Conservation (phyloP, 2,888 invertebrate species). For the Cosmopolites sordidus region DNA sequence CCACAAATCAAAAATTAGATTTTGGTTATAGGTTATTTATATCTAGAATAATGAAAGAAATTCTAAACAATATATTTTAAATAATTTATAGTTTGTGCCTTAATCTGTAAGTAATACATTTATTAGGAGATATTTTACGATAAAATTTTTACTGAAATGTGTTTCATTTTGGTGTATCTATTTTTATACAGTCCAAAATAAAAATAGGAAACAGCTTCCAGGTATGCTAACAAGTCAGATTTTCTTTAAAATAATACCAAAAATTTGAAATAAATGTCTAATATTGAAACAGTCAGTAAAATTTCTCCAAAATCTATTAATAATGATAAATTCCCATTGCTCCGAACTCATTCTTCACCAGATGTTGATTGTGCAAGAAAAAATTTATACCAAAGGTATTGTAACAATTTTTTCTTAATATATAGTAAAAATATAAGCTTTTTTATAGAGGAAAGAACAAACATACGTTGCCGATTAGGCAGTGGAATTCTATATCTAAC, state of each 20-base stretch:
- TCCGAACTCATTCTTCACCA: slow-evolving; percentile 15
- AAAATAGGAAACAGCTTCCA: neutral
- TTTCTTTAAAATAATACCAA: neutral
- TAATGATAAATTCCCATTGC: slow-evolving; percentile 13
- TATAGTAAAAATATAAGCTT: neutral
- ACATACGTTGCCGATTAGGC: slow-evolving; percentile 14
- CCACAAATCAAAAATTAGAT: no score
- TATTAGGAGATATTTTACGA: no score
- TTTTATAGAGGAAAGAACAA: slow-evolving; percentile 18
- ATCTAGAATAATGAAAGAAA: no score
- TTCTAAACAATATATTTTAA: no score
- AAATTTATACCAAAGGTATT: slow-evolving; percentile 8
- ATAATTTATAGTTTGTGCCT: no score
- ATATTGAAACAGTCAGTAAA: slow-evolving; percentile 7
- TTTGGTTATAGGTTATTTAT: no score
- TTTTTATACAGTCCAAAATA: neutral
- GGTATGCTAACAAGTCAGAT: neutral
- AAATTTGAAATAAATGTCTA: slow-evolving; percentile 8
- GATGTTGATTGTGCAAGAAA: slow-evolving; percentile 8
- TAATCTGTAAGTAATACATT: no score
- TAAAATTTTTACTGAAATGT: no score
- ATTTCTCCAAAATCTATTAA: slow-evolving; percentile 7
- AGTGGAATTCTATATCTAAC: slow-evolving; percentile 20
- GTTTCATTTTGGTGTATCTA: neutral
- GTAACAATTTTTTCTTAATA: neutral